These are phyloP conservation scores for Tetramorium parvispinum DNA, from an alignment of 1,140 invertebrate species.

Conservation along the genomic window DNA sequence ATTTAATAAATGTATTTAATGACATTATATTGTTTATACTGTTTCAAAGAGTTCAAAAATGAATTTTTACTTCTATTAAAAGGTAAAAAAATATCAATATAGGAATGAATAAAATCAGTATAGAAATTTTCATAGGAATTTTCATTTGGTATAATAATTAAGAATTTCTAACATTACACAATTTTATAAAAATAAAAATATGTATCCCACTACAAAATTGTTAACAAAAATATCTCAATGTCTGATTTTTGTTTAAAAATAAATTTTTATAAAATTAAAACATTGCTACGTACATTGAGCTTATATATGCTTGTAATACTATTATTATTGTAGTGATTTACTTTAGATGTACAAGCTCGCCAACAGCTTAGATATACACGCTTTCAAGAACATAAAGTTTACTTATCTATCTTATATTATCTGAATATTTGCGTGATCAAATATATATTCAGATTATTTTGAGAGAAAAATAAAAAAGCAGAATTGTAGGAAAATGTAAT, in stretches of 20 bases:
- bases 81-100: not conserved
- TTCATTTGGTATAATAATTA: not conserved
- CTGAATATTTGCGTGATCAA: not conserved
- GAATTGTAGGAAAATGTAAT: not conserved
- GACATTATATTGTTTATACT: not conserved
- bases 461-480: not conserved
- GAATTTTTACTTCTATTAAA: not conserved
- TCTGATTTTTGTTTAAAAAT: not conserved
- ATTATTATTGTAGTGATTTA: not conserved
- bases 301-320: not conserved
- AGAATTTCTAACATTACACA: not conserved
- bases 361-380: not conserved
- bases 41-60: not conserved
- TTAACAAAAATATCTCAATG: not conserved
- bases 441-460: not conserved
- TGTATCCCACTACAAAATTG: not conserved
- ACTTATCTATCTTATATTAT: not conserved
- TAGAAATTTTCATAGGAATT: no score
- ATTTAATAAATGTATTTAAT: not conserved
- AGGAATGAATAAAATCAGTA: no score
- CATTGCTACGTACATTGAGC: not conserved
- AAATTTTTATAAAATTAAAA: slow-evolving; percentile 4
- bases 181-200: slow-evolving; percentile 19
- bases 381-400: not conserved
- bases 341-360: not conserved